These are phyloP conservation scores for Epizoanthus illoricatus DNA, from an alignment of 92 coral and sea anemone species.

Conservation along the genomic window DNA sequence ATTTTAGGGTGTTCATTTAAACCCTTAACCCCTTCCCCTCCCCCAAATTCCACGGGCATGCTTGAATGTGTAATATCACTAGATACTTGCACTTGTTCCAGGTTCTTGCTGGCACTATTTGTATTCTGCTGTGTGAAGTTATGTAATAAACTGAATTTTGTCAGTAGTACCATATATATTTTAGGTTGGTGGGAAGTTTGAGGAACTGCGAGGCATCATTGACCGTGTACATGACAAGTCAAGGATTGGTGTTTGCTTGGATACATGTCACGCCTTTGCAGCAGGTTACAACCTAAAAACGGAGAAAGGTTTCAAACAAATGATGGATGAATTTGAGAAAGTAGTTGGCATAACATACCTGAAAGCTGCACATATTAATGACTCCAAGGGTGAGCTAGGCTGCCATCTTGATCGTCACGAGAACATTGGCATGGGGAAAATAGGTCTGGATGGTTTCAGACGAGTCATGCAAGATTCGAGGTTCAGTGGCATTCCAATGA, in stretches of 20 bases:
- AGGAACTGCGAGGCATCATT: constrained; percentile 81
- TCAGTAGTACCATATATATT: neutral
- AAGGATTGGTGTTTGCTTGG: constrained; percentile 85
- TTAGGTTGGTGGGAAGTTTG: constrained; percentile 96
- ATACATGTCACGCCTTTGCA: constrained; percentile 95
- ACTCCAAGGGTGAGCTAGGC: constrained; percentile 89
- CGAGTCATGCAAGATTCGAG: constrained; percentile 79
- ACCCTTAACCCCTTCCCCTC: neutral
- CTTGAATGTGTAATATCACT: neutral
- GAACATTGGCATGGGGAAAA: constrained; percentile 91
- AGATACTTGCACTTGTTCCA: neutral
- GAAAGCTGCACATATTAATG: constrained; percentile 85
- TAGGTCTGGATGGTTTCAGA: constrained; percentile 75
- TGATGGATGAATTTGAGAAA: constrained; percentile 78
- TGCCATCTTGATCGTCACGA: constrained; percentile 95
- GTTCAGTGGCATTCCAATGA: constrained; percentile 86
- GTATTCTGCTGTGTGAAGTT: neutral
- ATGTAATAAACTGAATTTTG: neutral
- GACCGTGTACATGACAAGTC: constrained; percentile 89
- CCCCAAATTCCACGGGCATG: neutral
- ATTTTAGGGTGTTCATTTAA: too few relatives aligned
- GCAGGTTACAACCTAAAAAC: constrained; percentile 88
- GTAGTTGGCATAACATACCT: constrained; percentile 75
- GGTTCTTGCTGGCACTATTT: neutral
- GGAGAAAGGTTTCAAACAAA: constrained; percentile 62